Evolutionary conservation across 2,113 vertebrate genomes (phyloP).

Genomic region (Helogale parvula): DNA sequence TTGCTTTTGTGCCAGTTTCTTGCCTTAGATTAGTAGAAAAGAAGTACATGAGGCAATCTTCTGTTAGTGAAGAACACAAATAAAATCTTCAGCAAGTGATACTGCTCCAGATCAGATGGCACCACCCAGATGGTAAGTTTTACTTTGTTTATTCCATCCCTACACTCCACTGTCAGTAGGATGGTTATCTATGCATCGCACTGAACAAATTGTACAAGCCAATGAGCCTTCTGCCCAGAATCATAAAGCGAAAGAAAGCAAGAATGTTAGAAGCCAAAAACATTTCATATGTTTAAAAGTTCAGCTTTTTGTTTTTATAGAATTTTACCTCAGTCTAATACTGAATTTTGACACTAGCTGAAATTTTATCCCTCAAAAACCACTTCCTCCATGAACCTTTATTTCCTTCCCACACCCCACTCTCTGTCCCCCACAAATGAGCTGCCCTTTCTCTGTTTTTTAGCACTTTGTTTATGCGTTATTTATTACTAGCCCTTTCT

Average conservation of each 20-base stretch:
- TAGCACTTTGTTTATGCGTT: neutral
- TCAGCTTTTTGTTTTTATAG: conserved; percentile 40
- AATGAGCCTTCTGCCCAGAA: conserved; percentile 43
- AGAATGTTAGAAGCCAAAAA: conserved; percentile 54
- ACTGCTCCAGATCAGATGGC: neutral
- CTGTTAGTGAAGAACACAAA: neutral
- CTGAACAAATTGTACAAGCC: neutral
- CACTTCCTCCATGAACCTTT: neutral
- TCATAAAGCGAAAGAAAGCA: conserved; percentile 53
- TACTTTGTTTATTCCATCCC: neutral
- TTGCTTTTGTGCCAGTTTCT: neutral
- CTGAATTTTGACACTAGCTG: conserved; percentile 9
- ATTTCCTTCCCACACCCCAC: neutral
- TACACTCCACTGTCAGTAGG: neutral
- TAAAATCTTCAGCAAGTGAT: conserved; percentile 1
- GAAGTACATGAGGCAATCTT: neutral
- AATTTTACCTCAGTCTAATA: neutral
- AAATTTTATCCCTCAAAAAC: neutral
- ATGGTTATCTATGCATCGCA: conserved; percentile 26
- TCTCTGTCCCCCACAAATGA: neutral
- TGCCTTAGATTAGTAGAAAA: neutral
- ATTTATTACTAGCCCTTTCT: neutral
- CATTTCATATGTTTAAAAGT: conserved; percentile 36
- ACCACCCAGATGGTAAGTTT: neutral
- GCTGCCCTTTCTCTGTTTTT: neutral